Percentiles rank a stretch among this genome's conserved stretches.
Evolutionary conservation across 2,888 invertebrate genomes (phyloP).

Genomic region (Plebejus anna): DNA sequence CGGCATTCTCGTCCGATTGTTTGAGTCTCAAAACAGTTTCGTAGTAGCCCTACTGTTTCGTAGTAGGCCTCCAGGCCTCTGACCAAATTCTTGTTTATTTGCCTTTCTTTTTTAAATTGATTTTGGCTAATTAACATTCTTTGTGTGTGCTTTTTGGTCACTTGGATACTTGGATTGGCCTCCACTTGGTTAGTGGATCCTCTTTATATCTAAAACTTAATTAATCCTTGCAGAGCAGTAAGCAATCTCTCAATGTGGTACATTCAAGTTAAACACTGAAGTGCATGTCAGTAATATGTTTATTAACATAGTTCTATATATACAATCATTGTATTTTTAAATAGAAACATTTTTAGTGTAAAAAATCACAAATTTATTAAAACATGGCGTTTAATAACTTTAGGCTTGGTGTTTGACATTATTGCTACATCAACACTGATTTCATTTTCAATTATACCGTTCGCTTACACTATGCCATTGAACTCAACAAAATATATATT

Average conservation of each 20-base stretch:
- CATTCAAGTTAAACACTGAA: slow-evolving; percentile 34
- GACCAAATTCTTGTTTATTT: no score
- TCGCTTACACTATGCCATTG: slow-evolving; percentile 45
- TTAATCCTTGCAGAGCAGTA: no score
- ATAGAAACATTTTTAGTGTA: slow-evolving; percentile 71
- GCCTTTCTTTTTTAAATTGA: no score
- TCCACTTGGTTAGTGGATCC: no score
- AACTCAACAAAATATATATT: slow-evolving; percentile 61
- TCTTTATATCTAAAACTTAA: no score
- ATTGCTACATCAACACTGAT: slow-evolving; percentile 51
- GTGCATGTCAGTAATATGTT: slow-evolving; percentile 70
- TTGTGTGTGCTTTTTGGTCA: not conserved
- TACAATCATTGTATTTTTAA: slow-evolving; percentile 75
- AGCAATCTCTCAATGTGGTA: not conserved
- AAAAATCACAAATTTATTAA: slow-evolving; percentile 69
- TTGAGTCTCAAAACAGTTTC: no score
- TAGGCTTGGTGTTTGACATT: slow-evolving; percentile 63
- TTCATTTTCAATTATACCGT: slow-evolving; percentile 47
- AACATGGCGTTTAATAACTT: slow-evolving; percentile 61
- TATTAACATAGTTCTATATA: slow-evolving; percentile 76
- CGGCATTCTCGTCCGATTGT: no score
- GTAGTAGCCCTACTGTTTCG: no score
- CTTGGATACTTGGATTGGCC: no score
- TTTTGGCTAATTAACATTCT: not conserved
- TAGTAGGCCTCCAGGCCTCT: no score